These are phyloP conservation scores for Protophormia terraenovae DNA, from an alignment of 2,888 invertebrate species.

Conservation along the genomic window DNA sequence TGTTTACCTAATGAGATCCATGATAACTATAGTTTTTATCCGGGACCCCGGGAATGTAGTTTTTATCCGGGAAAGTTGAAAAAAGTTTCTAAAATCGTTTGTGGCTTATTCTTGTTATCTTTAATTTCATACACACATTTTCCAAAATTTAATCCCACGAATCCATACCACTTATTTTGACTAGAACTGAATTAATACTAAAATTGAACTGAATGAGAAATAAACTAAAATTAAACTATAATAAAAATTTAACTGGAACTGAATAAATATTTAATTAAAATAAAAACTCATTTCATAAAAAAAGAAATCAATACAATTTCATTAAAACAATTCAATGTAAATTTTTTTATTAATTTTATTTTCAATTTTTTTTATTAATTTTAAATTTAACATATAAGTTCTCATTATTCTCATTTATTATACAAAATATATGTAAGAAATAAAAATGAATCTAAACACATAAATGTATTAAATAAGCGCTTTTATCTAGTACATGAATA, in stretches of 20 bases:
- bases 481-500: not conserved
- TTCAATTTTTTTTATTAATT: too few species aligned
- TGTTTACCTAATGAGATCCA: too few species aligned
- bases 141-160: too few species aligned
- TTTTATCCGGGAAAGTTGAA: too few species aligned
- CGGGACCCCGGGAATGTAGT: too few species aligned
- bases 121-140: too few species aligned
- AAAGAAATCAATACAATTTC: not conserved
- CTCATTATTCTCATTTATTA: conserved; percentile 10
- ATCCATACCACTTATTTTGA: too few species aligned
- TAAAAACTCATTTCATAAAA: not conserved
- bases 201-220: not conserved
- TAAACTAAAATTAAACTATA: not conserved
- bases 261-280: too few species aligned
- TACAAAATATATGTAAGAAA: not conserved
- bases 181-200: not conserved
- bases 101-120: too few species aligned
- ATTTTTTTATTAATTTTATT: not conserved
- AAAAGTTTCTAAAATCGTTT: too few species aligned
- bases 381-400: not conserved
- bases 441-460: conserved; percentile 22
- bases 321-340: not conserved
- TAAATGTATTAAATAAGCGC: not conserved
- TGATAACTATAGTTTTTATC: too few species aligned
- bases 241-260: not conserved